Conservation (phyloP, 1,140 invertebrate genomes). For the Phenacoccus solenopsis region DNA sequence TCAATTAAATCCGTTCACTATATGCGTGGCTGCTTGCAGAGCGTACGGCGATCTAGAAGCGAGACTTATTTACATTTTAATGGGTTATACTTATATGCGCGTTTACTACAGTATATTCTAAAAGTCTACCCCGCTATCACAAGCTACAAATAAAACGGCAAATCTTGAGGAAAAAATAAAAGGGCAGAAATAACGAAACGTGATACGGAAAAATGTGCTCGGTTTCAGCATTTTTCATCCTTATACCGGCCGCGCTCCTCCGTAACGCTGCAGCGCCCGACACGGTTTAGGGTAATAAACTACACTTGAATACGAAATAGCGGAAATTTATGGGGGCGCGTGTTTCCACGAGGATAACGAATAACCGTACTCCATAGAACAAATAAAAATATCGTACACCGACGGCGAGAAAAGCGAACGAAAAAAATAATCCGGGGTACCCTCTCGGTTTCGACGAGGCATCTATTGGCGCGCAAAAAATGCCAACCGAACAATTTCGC, state of each 20-base stretch:
- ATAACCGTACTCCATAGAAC: neutral
- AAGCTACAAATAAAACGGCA: constrained; percentile 15
- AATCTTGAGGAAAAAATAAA: constrained; percentile 18
- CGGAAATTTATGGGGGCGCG: constrained; percentile 15
- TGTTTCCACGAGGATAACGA: constrained; percentile 16
- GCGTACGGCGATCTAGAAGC: no score
- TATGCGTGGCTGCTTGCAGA: no score
- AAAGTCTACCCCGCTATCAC: constrained; percentile 10
- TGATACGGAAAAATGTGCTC: constrained; percentile 17
- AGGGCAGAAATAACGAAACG: constrained; percentile 16
- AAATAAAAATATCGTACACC: neutral
- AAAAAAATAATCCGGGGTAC: constrained; percentile 4
- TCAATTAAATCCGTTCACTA: no score
- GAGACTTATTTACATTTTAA: constrained; percentile 18
- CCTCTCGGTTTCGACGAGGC: no score
- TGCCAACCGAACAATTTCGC: no score
- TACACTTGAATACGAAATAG: constrained; percentile 15
- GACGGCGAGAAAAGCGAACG: neutral
- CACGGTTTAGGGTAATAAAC: constrained; percentile 16
- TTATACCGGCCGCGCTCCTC: neutral
- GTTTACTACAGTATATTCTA: constrained; percentile 14
- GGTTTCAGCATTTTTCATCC: constrained; percentile 15
- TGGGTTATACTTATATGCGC: constrained; percentile 16
- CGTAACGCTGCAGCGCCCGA: neutral
- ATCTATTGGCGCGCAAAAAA: no score